A percentile compares a stretch with the other conserved stretches of the same genome.
Conservation (phyloP, 2,888 invertebrate species). For the Sinopyrophorus schimmeli region DNA sequence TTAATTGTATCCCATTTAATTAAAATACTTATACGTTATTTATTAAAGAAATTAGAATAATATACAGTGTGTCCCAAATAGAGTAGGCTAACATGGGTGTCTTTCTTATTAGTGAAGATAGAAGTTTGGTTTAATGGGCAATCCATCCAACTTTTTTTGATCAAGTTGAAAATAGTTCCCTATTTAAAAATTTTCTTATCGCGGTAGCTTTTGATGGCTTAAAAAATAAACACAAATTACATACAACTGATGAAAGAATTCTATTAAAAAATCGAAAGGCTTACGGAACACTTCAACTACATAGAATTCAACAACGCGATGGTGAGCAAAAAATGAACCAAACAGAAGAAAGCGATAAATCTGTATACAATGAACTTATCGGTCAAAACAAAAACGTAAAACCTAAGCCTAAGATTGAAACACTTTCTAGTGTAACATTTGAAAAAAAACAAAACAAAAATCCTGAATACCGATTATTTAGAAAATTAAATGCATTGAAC, state of each 20-base stretch:
- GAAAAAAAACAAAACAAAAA: slow-evolving; percentile 48
- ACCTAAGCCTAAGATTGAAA: slow-evolving; percentile 47
- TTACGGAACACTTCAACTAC: slow-evolving; percentile 73
- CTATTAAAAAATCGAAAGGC: slow-evolving; percentile 74
- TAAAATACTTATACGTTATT: too few relatives aligned
- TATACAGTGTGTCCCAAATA: too few relatives aligned
- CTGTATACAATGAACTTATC: slow-evolving; percentile 66
- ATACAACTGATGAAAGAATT: slow-evolving; percentile 67
- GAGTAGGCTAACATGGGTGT: too few relatives aligned
- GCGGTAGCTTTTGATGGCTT: slow-evolving; percentile 79
- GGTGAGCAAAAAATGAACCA: slow-evolving; percentile 55
- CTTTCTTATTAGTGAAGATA: too few relatives aligned
- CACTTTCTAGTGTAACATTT: slow-evolving; percentile 40
- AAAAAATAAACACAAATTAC: slow-evolving; percentile 76
- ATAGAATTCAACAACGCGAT: slow-evolving; percentile 74
- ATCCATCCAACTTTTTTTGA: slow-evolving; percentile 77
- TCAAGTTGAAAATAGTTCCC: slow-evolving; percentile 70
- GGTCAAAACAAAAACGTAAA: slow-evolving; percentile 36
- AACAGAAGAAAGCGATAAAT: slow-evolving; percentile 37
- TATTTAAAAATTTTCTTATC: slow-evolving; percentile 79
- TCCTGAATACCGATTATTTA: slow-evolving; percentile 63
- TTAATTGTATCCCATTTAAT: too few relatives aligned
- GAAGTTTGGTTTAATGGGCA: too few relatives aligned
- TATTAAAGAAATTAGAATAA: too few relatives aligned
- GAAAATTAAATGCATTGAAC: slow-evolving; percentile 61